phyloP scores from a whole-genome alignment of 2,888 invertebrate species.

The Agriopis marginaria region DNA sequence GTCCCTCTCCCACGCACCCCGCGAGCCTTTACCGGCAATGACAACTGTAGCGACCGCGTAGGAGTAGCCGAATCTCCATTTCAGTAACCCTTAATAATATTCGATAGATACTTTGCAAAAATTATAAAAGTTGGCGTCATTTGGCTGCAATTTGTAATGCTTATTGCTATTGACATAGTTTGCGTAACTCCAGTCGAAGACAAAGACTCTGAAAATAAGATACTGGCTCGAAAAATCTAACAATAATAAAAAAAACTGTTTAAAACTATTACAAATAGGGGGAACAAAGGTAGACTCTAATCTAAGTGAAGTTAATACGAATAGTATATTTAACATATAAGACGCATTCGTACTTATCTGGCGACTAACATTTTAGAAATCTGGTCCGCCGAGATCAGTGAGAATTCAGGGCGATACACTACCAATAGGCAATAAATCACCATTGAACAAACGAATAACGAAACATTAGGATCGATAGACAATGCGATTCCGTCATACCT shows the following conservation, averaged over 20 bases:
- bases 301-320: background rate
- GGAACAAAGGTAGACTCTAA: background rate
- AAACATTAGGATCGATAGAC: slow-evolving; percentile 53
- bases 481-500: slow-evolving; percentile 49
- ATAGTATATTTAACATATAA: background rate
- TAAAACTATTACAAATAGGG: background rate
- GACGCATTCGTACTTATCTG: background rate
- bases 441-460: slow-evolving; percentile 50
- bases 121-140: slow-evolving; percentile 44
- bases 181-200: slow-evolving; percentile 13
- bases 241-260: background rate
- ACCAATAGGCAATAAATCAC: slow-evolving; percentile 64
- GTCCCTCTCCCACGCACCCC: slow-evolving; percentile 72
- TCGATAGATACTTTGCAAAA: slow-evolving; percentile 41
- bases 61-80: slow-evolving; percentile 78
- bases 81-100: slow-evolving; percentile 70
- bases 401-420: slow-evolving; percentile 63
- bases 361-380: slow-evolving; percentile 56
- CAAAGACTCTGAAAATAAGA: slow-evolving; percentile 17
- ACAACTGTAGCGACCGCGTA: slow-evolving; percentile 70
- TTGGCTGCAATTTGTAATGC: slow-evolving; percentile 3
- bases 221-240: background rate
- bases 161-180: slow-evolving; percentile 15
- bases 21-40: slow-evolving; percentile 59
- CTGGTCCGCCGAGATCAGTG: slow-evolving; percentile 60